Evolutionary conservation across 1,140 invertebrate species (phyloP).

Genomic region (Drosophila orena): DNA sequence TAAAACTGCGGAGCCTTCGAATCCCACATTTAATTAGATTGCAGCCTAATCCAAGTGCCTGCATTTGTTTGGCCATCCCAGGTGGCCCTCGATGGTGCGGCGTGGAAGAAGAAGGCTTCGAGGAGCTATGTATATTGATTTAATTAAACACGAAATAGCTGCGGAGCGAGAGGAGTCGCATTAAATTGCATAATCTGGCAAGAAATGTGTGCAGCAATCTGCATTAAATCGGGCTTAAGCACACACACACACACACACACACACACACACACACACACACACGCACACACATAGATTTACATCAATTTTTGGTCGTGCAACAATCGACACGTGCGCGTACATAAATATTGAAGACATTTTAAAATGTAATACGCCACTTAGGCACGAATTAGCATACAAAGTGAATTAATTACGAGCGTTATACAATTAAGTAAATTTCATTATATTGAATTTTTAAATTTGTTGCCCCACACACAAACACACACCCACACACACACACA

Average conservation of each 20-base stretch:
- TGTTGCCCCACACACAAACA: constrained; percentile 52
- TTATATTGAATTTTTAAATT: constrained; percentile 83
- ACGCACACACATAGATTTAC: constrained; percentile 24
- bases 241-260: constrained; percentile 2
- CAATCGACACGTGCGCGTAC: constrained; percentile 73
- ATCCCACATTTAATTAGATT: constrained; percentile 50
- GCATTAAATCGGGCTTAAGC: constrained; percentile 68
- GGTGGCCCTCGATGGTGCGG: constrained; percentile 21
- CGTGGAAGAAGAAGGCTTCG: neutral
- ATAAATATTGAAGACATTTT: constrained; percentile 83
- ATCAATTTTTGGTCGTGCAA: constrained; percentile 64
- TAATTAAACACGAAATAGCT: constrained; percentile 62
- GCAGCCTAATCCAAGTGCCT: constrained; percentile 34
- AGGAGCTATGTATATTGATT: constrained; percentile 46
- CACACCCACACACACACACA: neutral
- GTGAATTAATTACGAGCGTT: constrained; percentile 82
- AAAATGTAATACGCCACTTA: constrained; percentile 82
- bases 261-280: neutral
- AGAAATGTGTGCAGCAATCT: constrained; percentile 61
- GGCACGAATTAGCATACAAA: constrained; percentile 82
- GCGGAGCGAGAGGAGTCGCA: constrained; percentile 13
- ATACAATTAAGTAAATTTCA: constrained; percentile 83
- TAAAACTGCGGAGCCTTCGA: constrained; percentile 20
- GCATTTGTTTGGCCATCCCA: constrained; percentile 43
- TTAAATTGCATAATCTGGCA: constrained; percentile 41